Percentiles rank a stretch among this genome's conserved stretches.
These are phyloP conservation scores for Empis stercorea DNA, from an alignment of 2,888 invertebrate species.

Conservation along the genomic window DNA sequence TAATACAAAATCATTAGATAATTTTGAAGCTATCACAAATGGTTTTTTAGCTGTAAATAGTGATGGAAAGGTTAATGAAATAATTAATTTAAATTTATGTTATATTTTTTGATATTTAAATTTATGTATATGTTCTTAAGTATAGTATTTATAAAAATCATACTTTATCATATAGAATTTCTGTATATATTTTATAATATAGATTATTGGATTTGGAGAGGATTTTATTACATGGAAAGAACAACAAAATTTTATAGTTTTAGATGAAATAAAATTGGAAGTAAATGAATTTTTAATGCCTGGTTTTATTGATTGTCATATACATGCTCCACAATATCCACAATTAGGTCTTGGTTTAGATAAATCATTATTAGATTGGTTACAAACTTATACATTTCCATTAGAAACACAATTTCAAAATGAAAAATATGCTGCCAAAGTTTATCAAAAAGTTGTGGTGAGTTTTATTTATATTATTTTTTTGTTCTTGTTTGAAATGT, in stretches of 20 bases:
- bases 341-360: slow-evolving; percentile 76
- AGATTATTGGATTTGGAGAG: slow-evolving; percentile 37
- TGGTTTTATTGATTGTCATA: slow-evolving; percentile 80
- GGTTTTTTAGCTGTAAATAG: slow-evolving; percentile 44
- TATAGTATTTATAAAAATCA: no score
- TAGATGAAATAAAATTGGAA: slow-evolving; percentile 21
- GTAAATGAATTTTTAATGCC: slow-evolving; percentile 64
- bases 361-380: slow-evolving; percentile 68
- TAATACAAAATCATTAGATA: slow-evolving; percentile 31
- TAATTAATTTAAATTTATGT: slow-evolving; percentile 3
- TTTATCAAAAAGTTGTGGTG: slow-evolving; percentile 72
- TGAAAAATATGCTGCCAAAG: slow-evolving; percentile 49
- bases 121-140: no score
- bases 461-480: slow-evolving; percentile 30
- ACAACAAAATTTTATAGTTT: slow-evolving; percentile 2
- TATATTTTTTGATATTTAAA: no score
- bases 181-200: slow-evolving; percentile 11
- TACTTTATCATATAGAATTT: no score
- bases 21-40: slow-evolving; percentile 35
- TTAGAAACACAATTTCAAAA: slow-evolving; percentile 61
- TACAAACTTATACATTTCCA: slow-evolving; percentile 74
- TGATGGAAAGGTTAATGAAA: slow-evolving; percentile 42
- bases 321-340: slow-evolving; percentile 81
- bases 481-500: no score
- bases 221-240: slow-evolving; percentile 22